phyloP scores from a whole-genome alignment of 2,888 invertebrate species.

The Dyspetes luteomarginatus region DNA sequence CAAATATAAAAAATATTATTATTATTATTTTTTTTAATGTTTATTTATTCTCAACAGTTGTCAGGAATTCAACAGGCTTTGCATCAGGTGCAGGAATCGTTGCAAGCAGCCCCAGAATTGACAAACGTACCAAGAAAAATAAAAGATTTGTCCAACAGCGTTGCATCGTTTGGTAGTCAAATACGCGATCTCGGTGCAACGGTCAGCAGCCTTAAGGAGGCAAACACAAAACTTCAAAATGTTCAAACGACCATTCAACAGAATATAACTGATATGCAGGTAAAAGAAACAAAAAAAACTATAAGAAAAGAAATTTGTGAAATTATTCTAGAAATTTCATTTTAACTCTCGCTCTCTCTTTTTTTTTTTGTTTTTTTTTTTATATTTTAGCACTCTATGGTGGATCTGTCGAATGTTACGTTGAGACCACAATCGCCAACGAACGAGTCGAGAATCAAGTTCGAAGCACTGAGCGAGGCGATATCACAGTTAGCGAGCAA shows the following conservation, averaged over 20 bases:
- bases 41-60: constrained; percentile 78
- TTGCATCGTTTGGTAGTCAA: constrained; percentile 87
- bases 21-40: constrained; percentile 29
- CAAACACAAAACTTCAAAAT: constrained; percentile 75
- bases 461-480: constrained; percentile 79
- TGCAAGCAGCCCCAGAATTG: constrained; percentile 86
- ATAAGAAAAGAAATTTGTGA: too few relatives aligned
- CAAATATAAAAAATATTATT: not conserved
- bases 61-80: constrained; percentile 83
- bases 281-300: constrained; percentile 60
- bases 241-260: constrained; percentile 78
- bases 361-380: not conserved
- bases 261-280: constrained; percentile 79
- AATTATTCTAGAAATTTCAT: too few relatives aligned
- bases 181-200: constrained; percentile 83
- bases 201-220: constrained; percentile 80
- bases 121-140: constrained; percentile 86
- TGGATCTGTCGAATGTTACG: constrained; percentile 77
- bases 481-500: constrained; percentile 81
- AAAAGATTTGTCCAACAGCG: constrained; percentile 85
- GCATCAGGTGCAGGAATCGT: constrained; percentile 85
- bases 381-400: constrained; percentile 75
- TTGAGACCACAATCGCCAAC: constrained; percentile 75
- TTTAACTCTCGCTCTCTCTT: too few relatives aligned
- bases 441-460: constrained; percentile 80